phyloP scores from a whole-genome alignment of 2,888 invertebrate genomes.

The Gymnosoma rotundatum region DNA sequence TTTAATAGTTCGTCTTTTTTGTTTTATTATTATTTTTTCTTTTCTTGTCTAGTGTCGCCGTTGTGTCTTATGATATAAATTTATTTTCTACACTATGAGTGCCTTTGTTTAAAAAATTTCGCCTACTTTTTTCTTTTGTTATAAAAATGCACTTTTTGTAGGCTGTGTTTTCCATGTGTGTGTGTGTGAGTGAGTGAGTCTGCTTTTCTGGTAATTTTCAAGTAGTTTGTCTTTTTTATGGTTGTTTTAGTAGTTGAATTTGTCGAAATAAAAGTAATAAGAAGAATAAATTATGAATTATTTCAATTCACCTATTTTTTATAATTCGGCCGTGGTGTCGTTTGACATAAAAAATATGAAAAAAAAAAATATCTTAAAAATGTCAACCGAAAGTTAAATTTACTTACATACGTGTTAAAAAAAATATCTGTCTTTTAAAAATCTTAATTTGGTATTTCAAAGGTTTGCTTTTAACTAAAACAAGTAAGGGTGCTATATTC shows the following conservation, averaged over 20 bases:
- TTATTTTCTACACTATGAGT: conserved; percentile 11
- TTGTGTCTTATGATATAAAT: conserved; percentile 27
- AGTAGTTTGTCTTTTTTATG: conserved; percentile 39
- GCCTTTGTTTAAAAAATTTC: conserved; percentile 37
- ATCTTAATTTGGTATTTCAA: no score
- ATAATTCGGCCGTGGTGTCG: neutral
- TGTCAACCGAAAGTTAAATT: no score
- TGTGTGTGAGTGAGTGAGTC: neutral
- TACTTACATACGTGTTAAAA: no score
- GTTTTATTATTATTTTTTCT: neutral
- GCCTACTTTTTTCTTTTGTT: conserved; percentile 26
- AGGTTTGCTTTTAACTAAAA: no score
- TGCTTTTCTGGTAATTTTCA: conserved; percentile 34
- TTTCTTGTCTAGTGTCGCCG: conserved; percentile 17
- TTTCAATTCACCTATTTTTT: conserved; percentile 14
- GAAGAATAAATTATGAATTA: conserved; percentile 22
- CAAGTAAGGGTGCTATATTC: no score
- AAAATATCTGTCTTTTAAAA: no score
- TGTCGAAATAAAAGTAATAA: conserved; percentile 16
- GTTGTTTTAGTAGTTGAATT: neutral
- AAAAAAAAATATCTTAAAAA: neutral
- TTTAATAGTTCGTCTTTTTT: conserved; percentile 20
- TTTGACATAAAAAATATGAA: conserved; percentile 17
- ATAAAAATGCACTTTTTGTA: neutral
- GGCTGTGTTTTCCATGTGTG: neutral